These are phyloP conservation scores for Phycodurus eques DNA, from an alignment of 2,113 vertebrate species.

Conservation along the genomic window DNA sequence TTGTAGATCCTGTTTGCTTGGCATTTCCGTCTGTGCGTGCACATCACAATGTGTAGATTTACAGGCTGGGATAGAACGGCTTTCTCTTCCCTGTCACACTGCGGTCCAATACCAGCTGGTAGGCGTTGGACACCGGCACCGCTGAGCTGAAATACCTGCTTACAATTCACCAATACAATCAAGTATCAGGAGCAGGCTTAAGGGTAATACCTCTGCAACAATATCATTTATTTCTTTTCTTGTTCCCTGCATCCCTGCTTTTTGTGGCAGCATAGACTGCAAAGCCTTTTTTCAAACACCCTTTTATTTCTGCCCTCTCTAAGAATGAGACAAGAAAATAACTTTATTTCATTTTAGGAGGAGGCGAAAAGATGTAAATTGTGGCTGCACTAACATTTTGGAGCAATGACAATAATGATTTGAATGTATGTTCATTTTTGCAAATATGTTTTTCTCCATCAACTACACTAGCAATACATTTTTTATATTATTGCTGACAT, in stretches of 20 bases:
- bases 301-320: constrained; percentile 18
- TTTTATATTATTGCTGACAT: constrained; percentile 54
- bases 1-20: constrained; percentile 84
- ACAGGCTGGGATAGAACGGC: constrained; percentile 83
- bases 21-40: constrained; percentile 86
- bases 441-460: constrained; percentile 54
- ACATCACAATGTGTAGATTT: constrained; percentile 97
- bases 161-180: constrained; percentile 91
- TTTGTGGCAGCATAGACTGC: constrained; percentile 83
- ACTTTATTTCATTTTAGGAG: background rate
- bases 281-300: constrained; percentile 89
- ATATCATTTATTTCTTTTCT: constrained; percentile 96
- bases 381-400: constrained; percentile 57
- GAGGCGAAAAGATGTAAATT: constrained; percentile 55
- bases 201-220: constrained; percentile 92
- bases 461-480: constrained; percentile 51
- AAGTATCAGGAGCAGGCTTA: constrained; percentile 88
- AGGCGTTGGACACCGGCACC: constrained; percentile 81
- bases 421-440: constrained; percentile 65
- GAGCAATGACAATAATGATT: constrained; percentile 61
- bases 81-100: constrained; percentile 68
- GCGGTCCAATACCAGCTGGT: constrained; percentile 83
- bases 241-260: constrained; percentile 85
- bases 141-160: constrained; percentile 98
- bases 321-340: constrained; percentile 18